These are phyloP conservation scores for Caenorhabditis latens DNA, from an alignment of 1,140 invertebrate species.

Conservation along the genomic window DNA sequence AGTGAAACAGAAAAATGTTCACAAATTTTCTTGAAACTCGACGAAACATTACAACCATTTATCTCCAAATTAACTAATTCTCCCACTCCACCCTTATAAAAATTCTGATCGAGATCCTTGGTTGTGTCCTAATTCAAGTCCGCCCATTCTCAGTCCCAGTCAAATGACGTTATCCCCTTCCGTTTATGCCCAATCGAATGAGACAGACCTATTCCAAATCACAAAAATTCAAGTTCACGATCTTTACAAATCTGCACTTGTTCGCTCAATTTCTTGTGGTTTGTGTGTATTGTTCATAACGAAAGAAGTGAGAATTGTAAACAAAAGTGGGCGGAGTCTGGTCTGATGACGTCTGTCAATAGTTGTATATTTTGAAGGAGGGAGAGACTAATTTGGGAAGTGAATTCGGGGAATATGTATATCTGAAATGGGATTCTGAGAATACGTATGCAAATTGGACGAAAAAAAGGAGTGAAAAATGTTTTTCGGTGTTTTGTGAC, in stretches of 20 bases:
- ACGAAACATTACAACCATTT: no score
- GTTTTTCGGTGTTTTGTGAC: neutral
- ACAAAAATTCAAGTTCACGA: conserved; percentile 7
- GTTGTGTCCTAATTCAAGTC: neutral
- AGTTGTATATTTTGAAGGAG: neutral
- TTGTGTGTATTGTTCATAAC: neutral
- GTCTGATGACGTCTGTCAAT: neutral
- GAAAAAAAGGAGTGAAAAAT: neutral
- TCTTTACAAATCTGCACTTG: neutral
- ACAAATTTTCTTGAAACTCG: no score
- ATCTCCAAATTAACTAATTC: neutral
- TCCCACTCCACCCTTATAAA: neutral
- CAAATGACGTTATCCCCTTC: neutral
- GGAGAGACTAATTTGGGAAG: conserved; percentile 11
- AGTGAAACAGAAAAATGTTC: no score
- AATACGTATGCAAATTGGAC: conserved; percentile 10
- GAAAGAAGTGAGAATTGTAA: neutral
- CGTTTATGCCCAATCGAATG: neutral
- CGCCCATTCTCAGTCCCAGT: neutral
- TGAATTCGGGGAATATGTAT: neutral
- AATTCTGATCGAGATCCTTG: conserved; percentile 7
- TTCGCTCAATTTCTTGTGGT: conserved; percentile 38
- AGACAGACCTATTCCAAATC: neutral
- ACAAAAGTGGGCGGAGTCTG: conserved; percentile 22
- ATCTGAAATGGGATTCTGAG: neutral